These are phyloP conservation scores for Argyresthia goedartella DNA, from an alignment of 2,888 invertebrate genomes.

Conservation along the genomic window DNA sequence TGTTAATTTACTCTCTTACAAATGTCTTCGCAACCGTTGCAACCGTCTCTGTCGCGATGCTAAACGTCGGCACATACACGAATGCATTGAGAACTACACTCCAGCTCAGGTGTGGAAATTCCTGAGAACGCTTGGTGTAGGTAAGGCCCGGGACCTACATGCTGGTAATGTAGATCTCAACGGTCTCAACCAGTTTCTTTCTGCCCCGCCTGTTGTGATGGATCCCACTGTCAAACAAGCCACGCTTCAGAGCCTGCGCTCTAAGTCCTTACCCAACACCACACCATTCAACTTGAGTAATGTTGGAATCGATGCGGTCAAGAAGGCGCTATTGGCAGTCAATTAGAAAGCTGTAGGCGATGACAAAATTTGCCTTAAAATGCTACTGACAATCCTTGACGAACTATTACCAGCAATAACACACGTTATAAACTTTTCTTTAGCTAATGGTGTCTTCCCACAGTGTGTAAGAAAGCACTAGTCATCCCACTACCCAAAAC, in stretches of 20 bases:
- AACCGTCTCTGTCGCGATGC: conserved; percentile 3
- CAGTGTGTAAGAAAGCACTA: conserved; percentile 6
- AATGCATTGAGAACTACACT: not conserved
- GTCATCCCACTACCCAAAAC: conserved; percentile 12
- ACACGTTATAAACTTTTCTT: conserved; percentile 11
- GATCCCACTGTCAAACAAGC: not conserved
- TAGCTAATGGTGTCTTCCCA: conserved; percentile 7
- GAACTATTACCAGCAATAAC: not conserved
- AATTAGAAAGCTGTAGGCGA: conserved; percentile 11
- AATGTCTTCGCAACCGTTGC: conserved; percentile 3
- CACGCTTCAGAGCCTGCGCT: not conserved
- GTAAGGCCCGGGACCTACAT: not conserved
- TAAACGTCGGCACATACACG: not conserved
- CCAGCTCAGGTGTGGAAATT: conserved; percentile 2
- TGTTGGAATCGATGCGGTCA: conserved; percentile 8
- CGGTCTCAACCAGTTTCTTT: not conserved
- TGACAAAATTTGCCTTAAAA: conserved; percentile 8
- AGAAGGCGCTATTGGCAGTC: conserved; percentile 8
- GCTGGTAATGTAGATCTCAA: not conserved
- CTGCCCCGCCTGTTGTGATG: not conserved
- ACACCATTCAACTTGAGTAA: not conserved
- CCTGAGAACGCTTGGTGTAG: not conserved
- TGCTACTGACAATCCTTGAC: conserved; percentile 1
- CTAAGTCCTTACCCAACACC: not conserved
- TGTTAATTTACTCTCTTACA: not conserved